Base-by-base conservation (phyloP, 2,797 vertebrate genomes). In the Sandelia bainsii region DNA sequence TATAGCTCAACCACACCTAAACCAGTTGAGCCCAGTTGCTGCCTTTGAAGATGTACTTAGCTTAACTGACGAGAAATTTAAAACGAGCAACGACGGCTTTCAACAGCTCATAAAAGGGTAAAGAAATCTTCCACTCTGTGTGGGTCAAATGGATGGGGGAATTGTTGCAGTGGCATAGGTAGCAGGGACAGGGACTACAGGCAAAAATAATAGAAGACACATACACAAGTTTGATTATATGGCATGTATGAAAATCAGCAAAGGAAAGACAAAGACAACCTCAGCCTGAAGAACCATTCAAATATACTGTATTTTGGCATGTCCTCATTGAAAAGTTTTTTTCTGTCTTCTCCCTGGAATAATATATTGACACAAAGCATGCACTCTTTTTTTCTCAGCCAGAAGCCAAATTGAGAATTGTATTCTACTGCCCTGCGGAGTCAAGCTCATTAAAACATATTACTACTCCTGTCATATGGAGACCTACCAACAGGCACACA, bases 1-100 rank as follows among this genome's bases (percentile, higher is more conserved):
- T 58, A 60, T 68, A 91, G 77, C 79, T 80, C 75, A 67, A 59
- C 69, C 57, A 63, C 66, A 81, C 60, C 74, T 62, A 48, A 62
- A 75, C 66, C 71, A 79, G 22, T 69, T 63, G 13, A 73, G 78
- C 71, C 54, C 58, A 70, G 72, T 67, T 68, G 54, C 80, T 62
- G 66, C 73, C 85, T 93, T 93, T 93, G 90, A 93, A 92, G 88
- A 86, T 83, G 83, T 86, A 89, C 87, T 93, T 92, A 91, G 84
- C 67, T 61, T 62, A 93, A 92, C 83, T 89, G 87, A 91, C 83
- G 84, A 85, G 80, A 92, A 89, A 92, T 91, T 89, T 90, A 79
- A 92, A 91, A 79, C 53, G 32, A 86, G 79, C 44, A 70, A 89
- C 48, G 40, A 72, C 37, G n/a, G 86, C 88, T 90, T 92, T 91